Evolutionary conservation across 35 echinoderm and acorn worm genomes (phyloP).

Genomic region (Holothuria glaberrima): DNA sequence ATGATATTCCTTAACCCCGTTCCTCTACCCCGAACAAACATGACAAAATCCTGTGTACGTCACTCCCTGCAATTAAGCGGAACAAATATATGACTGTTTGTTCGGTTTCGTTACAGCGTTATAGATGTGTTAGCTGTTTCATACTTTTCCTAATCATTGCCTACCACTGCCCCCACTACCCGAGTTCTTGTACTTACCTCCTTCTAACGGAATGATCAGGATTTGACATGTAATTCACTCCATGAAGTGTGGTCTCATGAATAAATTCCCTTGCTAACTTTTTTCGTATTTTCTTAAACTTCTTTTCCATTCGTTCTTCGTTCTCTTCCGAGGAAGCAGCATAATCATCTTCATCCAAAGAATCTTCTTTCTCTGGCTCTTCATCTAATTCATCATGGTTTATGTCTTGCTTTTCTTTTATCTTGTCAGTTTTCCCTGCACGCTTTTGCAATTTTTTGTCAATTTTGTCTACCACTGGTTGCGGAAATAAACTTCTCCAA

Average conservation of each 20-base stretch:
- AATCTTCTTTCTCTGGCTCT: not conserved
- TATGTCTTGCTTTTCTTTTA: not conserved
- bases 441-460: not conserved
- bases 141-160: not conserved
- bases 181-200: not conserved
- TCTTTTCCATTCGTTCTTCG: not conserved
- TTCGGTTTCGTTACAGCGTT: not conserved
- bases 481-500: slow-evolving; percentile 15
- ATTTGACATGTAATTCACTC: slow-evolving; percentile 29
- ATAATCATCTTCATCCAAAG: not conserved
- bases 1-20: no score
- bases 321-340: not conserved
- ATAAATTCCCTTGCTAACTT: slow-evolving; percentile 20
- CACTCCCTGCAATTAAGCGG: not conserved
- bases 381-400: not conserved
- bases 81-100: not conserved
- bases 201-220: slow-evolving; percentile 5
- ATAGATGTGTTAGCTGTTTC: not conserved
- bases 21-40: not conserved
- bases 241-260: slow-evolving; percentile 30
- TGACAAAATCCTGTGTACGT: not conserved
- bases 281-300: slow-evolving; percentile 18
- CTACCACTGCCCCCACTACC: not conserved
- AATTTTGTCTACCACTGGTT: slow-evolving; percentile 3
- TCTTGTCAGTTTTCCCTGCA: not conserved